phyloP scores from a whole-genome alignment of 2,888 invertebrate genomes.

The Ptychoptera albimana region DNA sequence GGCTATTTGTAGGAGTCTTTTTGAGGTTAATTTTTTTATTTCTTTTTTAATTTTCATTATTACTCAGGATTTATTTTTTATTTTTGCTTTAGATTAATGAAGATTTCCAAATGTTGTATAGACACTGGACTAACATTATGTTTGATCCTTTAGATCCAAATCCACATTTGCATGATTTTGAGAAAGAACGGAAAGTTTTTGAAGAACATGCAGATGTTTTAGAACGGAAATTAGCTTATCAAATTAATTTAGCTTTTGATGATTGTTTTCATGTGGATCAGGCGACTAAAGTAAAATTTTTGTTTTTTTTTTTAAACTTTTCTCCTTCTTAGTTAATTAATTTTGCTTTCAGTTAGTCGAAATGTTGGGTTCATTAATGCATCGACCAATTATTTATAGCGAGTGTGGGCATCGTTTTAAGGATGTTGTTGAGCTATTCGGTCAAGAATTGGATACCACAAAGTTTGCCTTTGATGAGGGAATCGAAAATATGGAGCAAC shows the following conservation, averaged over 20 bases:
- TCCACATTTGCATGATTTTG: constrained; percentile 48
- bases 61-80: too few relatives aligned
- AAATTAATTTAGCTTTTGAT: constrained; percentile 65
- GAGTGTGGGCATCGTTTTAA: background rate
- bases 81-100: constrained; percentile 11
- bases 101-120: constrained; percentile 18
- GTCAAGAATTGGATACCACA: background rate
- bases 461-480: background rate
- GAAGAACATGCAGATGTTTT: constrained; percentile 46
- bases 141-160: constrained; percentile 66
- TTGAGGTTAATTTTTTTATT: constrained; percentile 16
- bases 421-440: background rate
- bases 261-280: constrained; percentile 56
- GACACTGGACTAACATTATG: constrained; percentile 34
- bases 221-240: constrained; percentile 61
- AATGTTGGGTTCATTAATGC: background rate
- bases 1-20: constrained; percentile 36
- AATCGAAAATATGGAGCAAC: background rate
- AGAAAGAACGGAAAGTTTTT: constrained; percentile 46
- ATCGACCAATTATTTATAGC: background rate
- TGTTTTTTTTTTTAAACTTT: constrained; percentile 12
- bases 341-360: background rate
- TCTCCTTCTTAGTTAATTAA: background rate
- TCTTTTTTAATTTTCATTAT: background rate
- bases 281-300: constrained; percentile 38